Conservation (phyloP, 1,140 invertebrate species). For the Saccostrea glomerata region DNA sequence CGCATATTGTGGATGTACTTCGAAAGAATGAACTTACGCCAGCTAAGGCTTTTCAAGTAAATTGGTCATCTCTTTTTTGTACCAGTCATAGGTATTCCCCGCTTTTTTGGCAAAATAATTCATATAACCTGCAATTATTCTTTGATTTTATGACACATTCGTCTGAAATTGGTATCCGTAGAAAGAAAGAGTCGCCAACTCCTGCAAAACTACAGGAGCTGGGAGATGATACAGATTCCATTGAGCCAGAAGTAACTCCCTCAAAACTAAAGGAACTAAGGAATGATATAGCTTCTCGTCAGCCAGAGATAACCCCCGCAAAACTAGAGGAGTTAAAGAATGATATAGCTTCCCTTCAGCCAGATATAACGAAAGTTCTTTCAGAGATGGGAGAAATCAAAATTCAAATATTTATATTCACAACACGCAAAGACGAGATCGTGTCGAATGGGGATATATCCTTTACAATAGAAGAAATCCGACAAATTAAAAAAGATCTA, state of each 20-base stretch:
- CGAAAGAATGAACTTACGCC: too few species aligned
- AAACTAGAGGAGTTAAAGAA: background rate
- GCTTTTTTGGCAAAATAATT: too few species aligned
- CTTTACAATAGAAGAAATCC: constrained; percentile 15
- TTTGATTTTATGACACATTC: too few species aligned
- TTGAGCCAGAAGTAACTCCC: background rate
- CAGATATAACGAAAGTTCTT: background rate
- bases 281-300: background rate
- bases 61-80: too few species aligned
- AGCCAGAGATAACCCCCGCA: background rate
- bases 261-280: background rate
- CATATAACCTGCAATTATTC: too few species aligned
- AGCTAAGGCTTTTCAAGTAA: too few species aligned
- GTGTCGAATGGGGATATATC: background rate
- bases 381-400: background rate
- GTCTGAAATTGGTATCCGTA: too few species aligned
- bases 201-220: background rate
- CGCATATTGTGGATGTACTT: too few species aligned
- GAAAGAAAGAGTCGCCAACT: background rate
- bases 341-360: background rate
- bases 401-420: background rate
- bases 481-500: background rate
- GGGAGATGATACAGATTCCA: background rate
- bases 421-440: background rate
- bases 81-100: too few species aligned